Base-by-base conservation (phyloP, 2,888 invertebrate species). In the Digitonthophagus gazella region DNA sequence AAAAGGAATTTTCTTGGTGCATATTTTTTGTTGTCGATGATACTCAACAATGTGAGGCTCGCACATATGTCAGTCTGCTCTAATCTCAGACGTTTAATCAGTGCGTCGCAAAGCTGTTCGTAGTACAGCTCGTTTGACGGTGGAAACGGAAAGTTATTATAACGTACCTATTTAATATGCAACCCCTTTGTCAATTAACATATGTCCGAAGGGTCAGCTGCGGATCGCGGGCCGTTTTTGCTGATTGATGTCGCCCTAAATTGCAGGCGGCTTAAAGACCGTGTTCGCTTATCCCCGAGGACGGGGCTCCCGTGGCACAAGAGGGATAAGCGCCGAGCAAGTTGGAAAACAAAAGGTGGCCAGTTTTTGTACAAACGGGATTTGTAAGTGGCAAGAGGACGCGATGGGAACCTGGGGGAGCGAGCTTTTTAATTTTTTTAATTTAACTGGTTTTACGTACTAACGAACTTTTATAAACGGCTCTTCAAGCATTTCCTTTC, bases 321-420 rank as follows among this genome's bases (percentile, higher is more conserved):
- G 28, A 44, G 77, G 79, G 79, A 79, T 78, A 77, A 78, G 61
- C 76, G 79, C 76, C 28, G 77, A 77, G 76, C 77, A 75, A 75
- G 75, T 74, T 74, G 74, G 75, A 79, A 61, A 77, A 79, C 78
- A 77, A 79, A 78, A 77, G 77, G 76, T 76, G 76, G 74, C 79
- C 77, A 77, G 77, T 79, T 79, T 79, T 79, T 79, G 76, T 76
- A 61, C 28, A 11, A 44, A 20, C 20, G 61, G 19, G 61, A 18
- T 61, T 20, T 19, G 61, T 18, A 61, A 61, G 19, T 61, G 18
- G 61, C 20, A 19, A 18, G 18, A 61, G 18, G 61, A 20, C 28
- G 28, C 28, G 28, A 61, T 61, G 61, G 61, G 61, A 61, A 61
- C 61, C 16, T 14, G 61, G n/a, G 19, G 61, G 61, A 61, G n/a